A percentile compares a stretch with the other conserved stretches of the same genome.
Conservation (phyloP, 2,797 vertebrate genomes). For the Thalassophryne amazonica region DNA sequence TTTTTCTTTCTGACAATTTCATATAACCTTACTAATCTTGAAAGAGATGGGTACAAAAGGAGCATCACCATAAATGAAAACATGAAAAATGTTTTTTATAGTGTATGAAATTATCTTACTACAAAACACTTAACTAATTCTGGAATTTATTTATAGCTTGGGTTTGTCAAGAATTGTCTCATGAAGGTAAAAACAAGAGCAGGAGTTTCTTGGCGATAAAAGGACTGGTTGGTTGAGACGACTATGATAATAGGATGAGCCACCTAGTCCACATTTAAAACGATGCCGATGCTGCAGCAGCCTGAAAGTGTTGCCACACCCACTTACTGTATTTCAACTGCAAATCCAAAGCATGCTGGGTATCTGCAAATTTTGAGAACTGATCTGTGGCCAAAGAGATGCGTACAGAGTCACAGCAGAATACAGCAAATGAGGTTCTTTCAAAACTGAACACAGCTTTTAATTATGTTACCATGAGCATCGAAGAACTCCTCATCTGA, state of each 20-base stretch:
- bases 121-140: constrained; percentile 14
- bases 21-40: constrained; percentile 17
- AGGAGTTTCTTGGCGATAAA: not conserved
- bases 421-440: constrained; percentile 5
- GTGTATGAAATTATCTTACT: constrained; percentile 1
- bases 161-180: not conserved
- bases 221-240: not conserved
- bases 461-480: constrained; percentile 89
- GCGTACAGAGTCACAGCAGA: constrained; percentile 53
- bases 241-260: constrained; percentile 35
- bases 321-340: constrained; percentile 71
- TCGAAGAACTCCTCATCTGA: constrained; percentile 97
- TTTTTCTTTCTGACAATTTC: constrained; percentile 10
- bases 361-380: constrained; percentile 76
- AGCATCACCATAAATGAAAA: constrained; percentile 15
- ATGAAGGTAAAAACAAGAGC: not conserved
- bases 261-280: constrained; percentile 24
- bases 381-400: constrained; percentile 75
- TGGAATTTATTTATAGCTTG: constrained; percentile 8
- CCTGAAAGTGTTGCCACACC: constrained; percentile 29
- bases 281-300: constrained; percentile 36
- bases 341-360: constrained; percentile 77
- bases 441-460: constrained; percentile 9
- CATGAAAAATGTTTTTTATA: constrained; percentile 12
- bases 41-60: constrained; percentile 7